Conservation (phyloP, 2,113 vertebrate species). For the Poeciliopsis occidentalis region DNA sequence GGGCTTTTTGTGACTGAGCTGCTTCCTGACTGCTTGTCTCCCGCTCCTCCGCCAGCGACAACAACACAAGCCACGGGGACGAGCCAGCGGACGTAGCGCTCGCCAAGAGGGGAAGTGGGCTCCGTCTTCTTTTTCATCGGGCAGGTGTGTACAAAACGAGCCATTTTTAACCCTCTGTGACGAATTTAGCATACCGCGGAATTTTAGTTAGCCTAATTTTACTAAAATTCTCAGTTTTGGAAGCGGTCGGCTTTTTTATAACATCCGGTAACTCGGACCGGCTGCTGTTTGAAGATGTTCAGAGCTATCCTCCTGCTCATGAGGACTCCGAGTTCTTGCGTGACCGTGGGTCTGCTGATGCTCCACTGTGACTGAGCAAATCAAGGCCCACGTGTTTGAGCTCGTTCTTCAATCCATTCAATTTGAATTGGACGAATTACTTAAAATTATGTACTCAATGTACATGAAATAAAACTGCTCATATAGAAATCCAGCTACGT, state of each 20-base stretch:
- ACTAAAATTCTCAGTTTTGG: not conserved
- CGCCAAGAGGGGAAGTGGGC: conserved; percentile 58
- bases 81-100: conserved; percentile 32
- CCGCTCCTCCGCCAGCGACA: not conserved
- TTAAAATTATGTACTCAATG: no score
- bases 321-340: conserved; percentile 9
- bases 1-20: not conserved
- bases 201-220: not conserved
- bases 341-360: conserved; percentile 28
- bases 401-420: not conserved
- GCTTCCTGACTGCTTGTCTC: not conserved
- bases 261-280: not conserved
- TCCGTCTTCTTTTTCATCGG: conserved; percentile 50
- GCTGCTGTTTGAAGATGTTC: conserved; percentile 7
- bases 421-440: not conserved
- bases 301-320: conserved; percentile 5
- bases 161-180: not conserved
- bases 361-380: conserved; percentile 26
- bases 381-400: conserved; percentile 22
- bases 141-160: conserved; percentile 62
- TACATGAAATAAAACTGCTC: not conserved
- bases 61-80: conserved; percentile 47
- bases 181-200: not conserved
- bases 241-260: not conserved
- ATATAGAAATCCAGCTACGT: not conserved